Percentiles rank a stretch among this genome's conserved stretches.
These are phyloP conservation scores for Corythornis madagascariensis DNA, from an alignment of 2,113 vertebrate species.

Conservation along the genomic window DNA sequence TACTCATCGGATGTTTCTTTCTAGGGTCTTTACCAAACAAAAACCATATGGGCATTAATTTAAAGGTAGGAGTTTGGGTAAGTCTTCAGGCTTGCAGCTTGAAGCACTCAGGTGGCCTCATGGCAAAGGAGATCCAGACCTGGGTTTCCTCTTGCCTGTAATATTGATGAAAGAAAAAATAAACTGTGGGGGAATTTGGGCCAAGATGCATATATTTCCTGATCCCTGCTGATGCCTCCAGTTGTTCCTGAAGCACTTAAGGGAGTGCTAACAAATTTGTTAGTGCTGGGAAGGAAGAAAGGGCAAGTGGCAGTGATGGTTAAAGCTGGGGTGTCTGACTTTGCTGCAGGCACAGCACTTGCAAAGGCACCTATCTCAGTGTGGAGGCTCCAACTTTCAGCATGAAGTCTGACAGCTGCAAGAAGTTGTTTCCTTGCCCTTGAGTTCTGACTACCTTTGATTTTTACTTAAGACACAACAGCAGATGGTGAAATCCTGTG, in stretches of 20 bases:
- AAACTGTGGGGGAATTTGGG: neutral
- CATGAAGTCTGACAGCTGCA: neutral
- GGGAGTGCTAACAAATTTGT: neutral
- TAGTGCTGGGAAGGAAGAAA: neutral
- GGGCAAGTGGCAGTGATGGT: neutral
- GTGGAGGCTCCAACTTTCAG: neutral
- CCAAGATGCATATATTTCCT: neutral
- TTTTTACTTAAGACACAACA: neutral
- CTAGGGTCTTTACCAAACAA: neutral
- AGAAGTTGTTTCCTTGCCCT: neutral
- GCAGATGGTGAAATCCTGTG: neutral
- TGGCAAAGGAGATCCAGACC: neutral
- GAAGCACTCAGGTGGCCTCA: neutral
- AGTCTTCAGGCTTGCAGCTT: neutral
- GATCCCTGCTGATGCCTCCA: neutral
- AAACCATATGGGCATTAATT: neutral
- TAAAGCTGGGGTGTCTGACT: neutral
- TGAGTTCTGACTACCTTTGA: neutral
- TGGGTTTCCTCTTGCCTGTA: neutral
- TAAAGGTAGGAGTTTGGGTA: neutral
- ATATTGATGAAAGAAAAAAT: neutral
- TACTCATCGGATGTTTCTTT: neutral
- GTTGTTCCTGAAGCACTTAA: neutral
- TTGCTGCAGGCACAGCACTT: fast-evolving
- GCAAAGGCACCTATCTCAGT: fast-evolving